Evolutionary conservation across 2,797 vertebrate species (phyloP).

Genomic region (Crypturellus tataupa): DNA sequence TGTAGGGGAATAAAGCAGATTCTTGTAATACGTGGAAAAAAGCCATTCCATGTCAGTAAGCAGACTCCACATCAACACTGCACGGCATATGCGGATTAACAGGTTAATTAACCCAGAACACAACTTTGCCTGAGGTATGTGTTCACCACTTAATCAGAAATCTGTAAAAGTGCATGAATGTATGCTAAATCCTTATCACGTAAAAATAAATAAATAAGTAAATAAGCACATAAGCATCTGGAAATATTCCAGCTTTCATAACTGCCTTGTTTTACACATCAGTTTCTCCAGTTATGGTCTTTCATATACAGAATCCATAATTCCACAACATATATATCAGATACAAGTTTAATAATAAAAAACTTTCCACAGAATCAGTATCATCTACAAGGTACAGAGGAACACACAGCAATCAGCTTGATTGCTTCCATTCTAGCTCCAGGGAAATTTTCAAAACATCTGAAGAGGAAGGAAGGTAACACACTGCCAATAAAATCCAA

Average conservation of each 20-base stretch:
- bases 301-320: not conserved
- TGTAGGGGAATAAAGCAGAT: not conserved
- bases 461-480: not conserved
- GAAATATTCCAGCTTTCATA: not conserved
- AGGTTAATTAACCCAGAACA: not conserved
- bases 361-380: not conserved
- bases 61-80: not conserved
- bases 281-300: not conserved
- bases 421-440: not conserved
- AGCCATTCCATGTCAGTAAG: not conserved
- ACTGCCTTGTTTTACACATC: not conserved
- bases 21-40: not conserved
- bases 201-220: not conserved
- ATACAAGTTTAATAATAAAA: not conserved
- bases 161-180: not conserved
- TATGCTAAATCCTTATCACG: not conserved
- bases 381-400: not conserved
- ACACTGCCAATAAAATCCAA: not conserved
- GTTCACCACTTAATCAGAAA: not conserved
- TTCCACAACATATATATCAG: not conserved
- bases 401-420: not conserved
- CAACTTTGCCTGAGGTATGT: not conserved
- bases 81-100: not conserved
- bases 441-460: not conserved
- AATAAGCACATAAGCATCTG: not conserved